Evolutionary conservation across 2,888 invertebrate genomes (phyloP).

Genomic region (Dolichomitus sp.): DNA sequence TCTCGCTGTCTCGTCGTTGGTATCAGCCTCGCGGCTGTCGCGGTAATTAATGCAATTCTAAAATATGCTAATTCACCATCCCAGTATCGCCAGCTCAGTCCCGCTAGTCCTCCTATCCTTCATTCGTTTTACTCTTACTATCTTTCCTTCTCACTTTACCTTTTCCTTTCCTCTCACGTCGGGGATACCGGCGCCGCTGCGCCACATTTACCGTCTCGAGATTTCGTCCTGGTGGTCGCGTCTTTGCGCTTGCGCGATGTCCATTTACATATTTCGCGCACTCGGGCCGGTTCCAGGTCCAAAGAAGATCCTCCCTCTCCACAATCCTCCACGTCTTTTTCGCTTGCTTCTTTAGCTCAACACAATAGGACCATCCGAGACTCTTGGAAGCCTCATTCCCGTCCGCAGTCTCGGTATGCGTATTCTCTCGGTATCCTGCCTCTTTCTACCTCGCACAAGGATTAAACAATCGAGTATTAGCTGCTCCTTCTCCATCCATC

Average conservation of each 20-base stretch:
- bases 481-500: slow-evolving; percentile 44
- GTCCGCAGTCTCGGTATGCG: slow-evolving; percentile 38
- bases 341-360: slow-evolving; percentile 51
- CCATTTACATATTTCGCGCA: slow-evolving; percentile 77
- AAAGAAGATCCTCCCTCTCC: slow-evolving; percentile 57
- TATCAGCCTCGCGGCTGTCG: slow-evolving; percentile 64
- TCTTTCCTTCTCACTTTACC: slow-evolving; percentile 5
- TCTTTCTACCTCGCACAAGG: slow-evolving; percentile 46
- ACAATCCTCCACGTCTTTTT: slow-evolving; percentile 40
- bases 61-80: slow-evolving; percentile 79
- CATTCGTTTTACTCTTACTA: slow-evolving; percentile 10
- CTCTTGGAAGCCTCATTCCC: slow-evolving; percentile 45
- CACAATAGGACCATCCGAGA: slow-evolving; percentile 56
- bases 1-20: slow-evolving; percentile 31
- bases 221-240: slow-evolving; percentile 75
- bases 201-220: slow-evolving; percentile 77
- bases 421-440: slow-evolving; percentile 21
- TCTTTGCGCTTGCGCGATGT: slow-evolving; percentile 61
- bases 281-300: slow-evolving; percentile 62
- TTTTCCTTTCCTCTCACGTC: slow-evolving; percentile 45
- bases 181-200: slow-evolving; percentile 61
- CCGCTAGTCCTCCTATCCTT: slow-evolving; percentile 37
- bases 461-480: slow-evolving; percentile 68
- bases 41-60: slow-evolving; percentile 80
- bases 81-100: slow-evolving; percentile 59